These are phyloP conservation scores for Meloidogyne exigua DNA, from an alignment of 1,140 invertebrate species.

Conservation along the genomic window DNA sequence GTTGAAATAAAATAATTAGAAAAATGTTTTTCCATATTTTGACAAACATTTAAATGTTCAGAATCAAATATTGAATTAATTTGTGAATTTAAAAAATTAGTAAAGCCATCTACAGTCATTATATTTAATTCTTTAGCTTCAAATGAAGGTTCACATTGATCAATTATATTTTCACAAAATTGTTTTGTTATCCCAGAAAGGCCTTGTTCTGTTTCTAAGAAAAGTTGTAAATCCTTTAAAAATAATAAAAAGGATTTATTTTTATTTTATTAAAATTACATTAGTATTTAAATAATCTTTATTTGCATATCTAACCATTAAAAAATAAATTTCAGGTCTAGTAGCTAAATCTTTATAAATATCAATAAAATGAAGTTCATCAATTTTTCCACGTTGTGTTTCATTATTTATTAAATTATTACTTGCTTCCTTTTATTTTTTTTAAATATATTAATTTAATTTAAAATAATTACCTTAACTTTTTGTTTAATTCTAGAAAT, in stretches of 20 bases:
- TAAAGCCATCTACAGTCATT: slow-evolving; percentile 69
- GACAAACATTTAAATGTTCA: slow-evolving; percentile 65
- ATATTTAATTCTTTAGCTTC: slow-evolving; percentile 68
- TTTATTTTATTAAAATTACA: background rate
- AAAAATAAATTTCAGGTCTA: slow-evolving; percentile 72
- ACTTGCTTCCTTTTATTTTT: slow-evolving; percentile 10
- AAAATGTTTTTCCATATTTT: slow-evolving; percentile 72
- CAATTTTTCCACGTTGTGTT: slow-evolving; percentile 65
- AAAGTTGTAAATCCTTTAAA: slow-evolving; percentile 68
- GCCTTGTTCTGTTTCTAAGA: slow-evolving; percentile 73
- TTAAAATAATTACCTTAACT: slow-evolving; percentile 66
- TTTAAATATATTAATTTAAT: background rate
- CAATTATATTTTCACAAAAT: slow-evolving; percentile 68
- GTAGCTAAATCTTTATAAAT: slow-evolving; percentile 72
- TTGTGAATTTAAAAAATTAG: slow-evolving; percentile 69
- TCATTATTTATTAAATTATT: background rate
- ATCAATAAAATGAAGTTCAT: slow-evolving; percentile 69
- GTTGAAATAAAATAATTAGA: slow-evolving; percentile 70
- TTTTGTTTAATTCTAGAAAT: slow-evolving; percentile 68
- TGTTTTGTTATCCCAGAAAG: slow-evolving; percentile 68
- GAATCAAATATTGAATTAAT: slow-evolving; percentile 70
- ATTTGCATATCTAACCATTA: slow-evolving; percentile 71
- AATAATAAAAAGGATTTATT: background rate
- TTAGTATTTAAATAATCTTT: slow-evolving; percentile 65
- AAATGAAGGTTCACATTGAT: slow-evolving; percentile 69